Evolutionary conservation across 1,140 invertebrate species (phyloP).

Genomic region (Penaeus chinensis): DNA sequence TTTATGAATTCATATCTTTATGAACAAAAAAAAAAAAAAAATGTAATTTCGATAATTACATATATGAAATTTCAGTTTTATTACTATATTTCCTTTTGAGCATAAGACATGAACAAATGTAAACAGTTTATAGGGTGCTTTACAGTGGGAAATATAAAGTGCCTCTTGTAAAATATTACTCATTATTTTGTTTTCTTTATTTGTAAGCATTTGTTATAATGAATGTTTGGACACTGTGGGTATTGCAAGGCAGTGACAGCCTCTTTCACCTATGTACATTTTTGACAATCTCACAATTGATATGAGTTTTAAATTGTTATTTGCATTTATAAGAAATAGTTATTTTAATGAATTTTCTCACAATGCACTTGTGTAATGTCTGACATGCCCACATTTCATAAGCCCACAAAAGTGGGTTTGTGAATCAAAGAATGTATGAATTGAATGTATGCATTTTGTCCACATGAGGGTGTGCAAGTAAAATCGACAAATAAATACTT

Average conservation of each 20-base stretch:
- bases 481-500: too few relatives aligned
- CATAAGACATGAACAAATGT: constrained; percentile 54
- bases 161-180: constrained; percentile 48
- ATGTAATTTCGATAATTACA: neutral
- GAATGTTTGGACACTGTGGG: constrained; percentile 27
- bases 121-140: constrained; percentile 38
- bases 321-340: too few relatives aligned
- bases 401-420: too few relatives aligned
- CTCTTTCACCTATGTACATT: neutral
- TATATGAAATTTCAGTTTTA: constrained; percentile 43
- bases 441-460: too few relatives aligned
- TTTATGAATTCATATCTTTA: constrained; percentile 36
- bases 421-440: too few relatives aligned
- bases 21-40: constrained; percentile 21
- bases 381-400: too few relatives aligned
- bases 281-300: constrained; percentile 17
- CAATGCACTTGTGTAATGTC: too few relatives aligned
- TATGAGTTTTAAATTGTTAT: neutral
- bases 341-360: too few relatives aligned
- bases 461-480: too few relatives aligned
- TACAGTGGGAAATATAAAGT: constrained; percentile 30
- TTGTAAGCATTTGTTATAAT: constrained; percentile 58
- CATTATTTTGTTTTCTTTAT: constrained; percentile 47
- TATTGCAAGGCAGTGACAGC: constrained; percentile 30
- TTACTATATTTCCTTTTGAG: constrained; percentile 26